phyloP scores from a whole-genome alignment of 2,797 vertebrate species.

The Limosa lapponica region DNA sequence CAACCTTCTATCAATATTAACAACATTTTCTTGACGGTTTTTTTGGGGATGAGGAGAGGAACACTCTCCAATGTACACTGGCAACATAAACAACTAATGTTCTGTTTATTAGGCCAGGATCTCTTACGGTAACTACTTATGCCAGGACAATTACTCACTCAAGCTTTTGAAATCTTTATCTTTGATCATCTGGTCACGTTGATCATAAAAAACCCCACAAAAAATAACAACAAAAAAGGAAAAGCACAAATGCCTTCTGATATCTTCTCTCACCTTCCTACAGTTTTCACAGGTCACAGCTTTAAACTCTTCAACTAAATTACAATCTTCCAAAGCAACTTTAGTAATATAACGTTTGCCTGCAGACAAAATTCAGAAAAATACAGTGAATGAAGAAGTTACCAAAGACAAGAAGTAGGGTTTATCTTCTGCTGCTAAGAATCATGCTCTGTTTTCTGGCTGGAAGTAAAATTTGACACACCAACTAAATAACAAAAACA shows the following conservation, averaged over 20 bases:
- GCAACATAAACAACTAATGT: background rate
- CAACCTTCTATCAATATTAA: background rate
- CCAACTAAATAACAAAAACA: background rate
- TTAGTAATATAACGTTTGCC: conserved; percentile 70
- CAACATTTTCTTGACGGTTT: background rate
- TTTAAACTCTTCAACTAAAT: conserved; percentile 73
- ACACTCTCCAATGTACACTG: background rate
- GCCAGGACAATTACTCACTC: background rate
- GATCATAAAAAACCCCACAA: accelerated
- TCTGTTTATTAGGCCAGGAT: background rate
- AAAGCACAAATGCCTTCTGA: background rate
- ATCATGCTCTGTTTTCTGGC: background rate
- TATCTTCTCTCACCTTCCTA: conserved; percentile 70
- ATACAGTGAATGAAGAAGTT: background rate
- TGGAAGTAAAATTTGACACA: background rate
- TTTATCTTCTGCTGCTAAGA: background rate
- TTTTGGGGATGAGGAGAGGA: accelerated
- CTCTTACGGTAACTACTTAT: background rate
- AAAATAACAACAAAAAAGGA: background rate
- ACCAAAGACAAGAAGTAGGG: background rate
- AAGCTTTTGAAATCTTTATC: background rate
- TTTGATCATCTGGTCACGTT: background rate
- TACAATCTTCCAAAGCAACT: conserved; percentile 65
- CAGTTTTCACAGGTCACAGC: conserved; percentile 62
- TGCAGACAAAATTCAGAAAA: conserved; percentile 37